phyloP scores from a whole-genome alignment of 2,797 vertebrate genomes.

The Pipistrellus pygmaeus region DNA sequence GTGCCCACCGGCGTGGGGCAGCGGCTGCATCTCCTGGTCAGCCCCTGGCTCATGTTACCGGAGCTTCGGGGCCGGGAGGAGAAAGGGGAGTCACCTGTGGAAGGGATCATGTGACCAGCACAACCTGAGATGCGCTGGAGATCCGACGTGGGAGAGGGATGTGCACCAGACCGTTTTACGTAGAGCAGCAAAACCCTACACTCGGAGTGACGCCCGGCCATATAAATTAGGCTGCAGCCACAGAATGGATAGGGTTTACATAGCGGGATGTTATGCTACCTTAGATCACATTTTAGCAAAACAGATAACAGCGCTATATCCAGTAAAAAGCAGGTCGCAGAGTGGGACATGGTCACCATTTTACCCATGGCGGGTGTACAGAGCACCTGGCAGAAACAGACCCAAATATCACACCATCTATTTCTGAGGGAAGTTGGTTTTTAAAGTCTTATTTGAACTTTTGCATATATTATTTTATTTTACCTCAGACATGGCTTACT shows the following conservation, averaged over 20 bases:
- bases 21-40: neutral
- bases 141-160: neutral
- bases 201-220: neutral
- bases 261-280: neutral
- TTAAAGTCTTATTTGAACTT: neutral
- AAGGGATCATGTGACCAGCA: neutral
- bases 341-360: neutral
- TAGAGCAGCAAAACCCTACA: neutral
- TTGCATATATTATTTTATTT: neutral
- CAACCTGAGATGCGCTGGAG: neutral
- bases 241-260: neutral
- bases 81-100: neutral
- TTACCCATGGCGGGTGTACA: neutral
- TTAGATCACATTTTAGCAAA: constrained; percentile 22
- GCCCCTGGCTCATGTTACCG: neutral
- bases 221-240: neutral
- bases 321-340: neutral
- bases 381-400: neutral
- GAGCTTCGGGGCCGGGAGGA: neutral
- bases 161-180: neutral
- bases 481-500: neutral
- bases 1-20: rapidly evolving
- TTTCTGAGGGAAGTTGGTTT: neutral
- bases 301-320: neutral
- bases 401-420: neutral